Conservation (phyloP, 64 coral and sea anemone species). For the Anthopleura sola region DNA sequence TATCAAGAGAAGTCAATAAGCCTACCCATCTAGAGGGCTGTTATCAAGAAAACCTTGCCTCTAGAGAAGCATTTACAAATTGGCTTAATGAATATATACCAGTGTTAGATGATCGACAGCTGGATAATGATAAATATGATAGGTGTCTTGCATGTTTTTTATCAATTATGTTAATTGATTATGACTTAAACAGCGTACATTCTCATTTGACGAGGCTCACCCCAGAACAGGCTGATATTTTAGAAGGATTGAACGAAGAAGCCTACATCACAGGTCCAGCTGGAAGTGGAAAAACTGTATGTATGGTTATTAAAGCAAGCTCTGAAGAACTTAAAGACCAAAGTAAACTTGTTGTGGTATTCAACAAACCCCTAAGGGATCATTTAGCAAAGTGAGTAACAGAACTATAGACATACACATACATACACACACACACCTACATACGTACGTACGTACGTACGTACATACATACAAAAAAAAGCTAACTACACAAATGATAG, state of each 20-base stretch:
- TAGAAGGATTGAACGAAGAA: conserved; percentile 6
- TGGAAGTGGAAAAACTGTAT: neutral
- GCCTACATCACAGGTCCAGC: conserved; percentile 1
- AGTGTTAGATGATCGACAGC: neutral
- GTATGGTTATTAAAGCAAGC: neutral
- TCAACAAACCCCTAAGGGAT: neutral
- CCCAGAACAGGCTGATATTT: neutral
- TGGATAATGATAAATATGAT: neutral
- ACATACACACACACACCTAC: no score
- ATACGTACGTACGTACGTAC: no score
- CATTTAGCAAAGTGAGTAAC: neutral
- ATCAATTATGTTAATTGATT: neutral
- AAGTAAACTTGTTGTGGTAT: conserved; percentile 2
- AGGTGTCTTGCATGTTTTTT: neutral
- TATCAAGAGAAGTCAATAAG: neutral
- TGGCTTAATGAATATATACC: neutral
- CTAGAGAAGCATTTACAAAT: neutral
- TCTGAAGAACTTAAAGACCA: neutral
- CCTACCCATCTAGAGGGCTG: neutral
- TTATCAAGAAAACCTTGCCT: neutral
- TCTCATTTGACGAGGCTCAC: neutral
- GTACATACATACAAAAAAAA: no score
- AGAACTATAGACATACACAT: no score
- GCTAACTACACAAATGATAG: no score
- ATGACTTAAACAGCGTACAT: neutral